Evolutionary conservation across 2,113 vertebrate species (phyloP).

Genomic region (Sapayoa aenigma): DNA sequence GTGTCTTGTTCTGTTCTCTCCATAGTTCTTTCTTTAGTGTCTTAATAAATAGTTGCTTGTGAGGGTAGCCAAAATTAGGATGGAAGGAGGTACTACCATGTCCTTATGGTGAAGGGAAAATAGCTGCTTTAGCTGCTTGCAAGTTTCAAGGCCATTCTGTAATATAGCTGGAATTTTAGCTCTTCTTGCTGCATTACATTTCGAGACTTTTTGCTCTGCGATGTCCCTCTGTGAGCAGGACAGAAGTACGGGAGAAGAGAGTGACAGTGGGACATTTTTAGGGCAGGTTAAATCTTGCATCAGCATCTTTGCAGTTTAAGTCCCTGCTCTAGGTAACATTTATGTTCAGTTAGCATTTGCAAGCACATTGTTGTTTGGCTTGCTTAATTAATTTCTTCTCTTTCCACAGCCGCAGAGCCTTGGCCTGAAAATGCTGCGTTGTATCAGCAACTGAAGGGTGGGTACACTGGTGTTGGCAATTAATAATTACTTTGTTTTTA

Average conservation of each 20-base stretch:
- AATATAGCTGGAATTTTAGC: neutral
- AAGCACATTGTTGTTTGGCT: neutral
- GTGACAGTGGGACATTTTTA: neutral
- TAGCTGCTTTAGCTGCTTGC: neutral
- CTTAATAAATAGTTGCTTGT: neutral
- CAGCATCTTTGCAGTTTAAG: neutral
- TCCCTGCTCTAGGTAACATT: neutral
- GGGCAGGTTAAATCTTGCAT: neutral
- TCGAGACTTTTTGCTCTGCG: neutral
- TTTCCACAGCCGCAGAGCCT: slow-evolving; percentile 78
- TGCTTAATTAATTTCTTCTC: slow-evolving; percentile 57
- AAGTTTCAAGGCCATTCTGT: neutral
- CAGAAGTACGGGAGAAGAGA: neutral
- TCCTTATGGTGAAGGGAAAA: neutral
- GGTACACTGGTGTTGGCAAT: slow-evolving; percentile 50
- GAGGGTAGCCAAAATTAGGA: neutral
- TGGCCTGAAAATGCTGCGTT: slow-evolving; percentile 82
- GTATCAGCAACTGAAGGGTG: slow-evolving; percentile 83
- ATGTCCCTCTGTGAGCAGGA: neutral
- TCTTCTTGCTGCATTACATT: neutral
- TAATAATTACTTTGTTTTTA: slow-evolving; percentile 61
- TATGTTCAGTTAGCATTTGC: slow-evolving; percentile 26
- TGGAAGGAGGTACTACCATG: neutral
- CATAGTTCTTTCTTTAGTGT: neutral
- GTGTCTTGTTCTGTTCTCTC: neutral